phyloP scores from a whole-genome alignment of 2,113 vertebrate genomes.

The Panthera leo region DNA sequence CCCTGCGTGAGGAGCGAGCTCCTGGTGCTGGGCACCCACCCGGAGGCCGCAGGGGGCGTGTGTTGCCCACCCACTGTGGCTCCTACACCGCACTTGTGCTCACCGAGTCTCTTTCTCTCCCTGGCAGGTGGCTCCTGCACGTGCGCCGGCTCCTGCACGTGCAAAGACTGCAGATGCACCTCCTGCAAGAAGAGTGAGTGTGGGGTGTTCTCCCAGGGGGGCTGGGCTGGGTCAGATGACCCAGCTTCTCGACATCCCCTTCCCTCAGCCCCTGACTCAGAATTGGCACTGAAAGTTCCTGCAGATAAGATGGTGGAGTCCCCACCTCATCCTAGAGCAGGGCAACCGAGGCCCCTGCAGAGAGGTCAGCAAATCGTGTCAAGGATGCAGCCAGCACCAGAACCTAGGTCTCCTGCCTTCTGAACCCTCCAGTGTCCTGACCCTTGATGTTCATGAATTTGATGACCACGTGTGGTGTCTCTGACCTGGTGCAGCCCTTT shows the following conservation, averaged over 20 bases:
- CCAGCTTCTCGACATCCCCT: rapidly evolving
- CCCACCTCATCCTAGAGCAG: not conserved
- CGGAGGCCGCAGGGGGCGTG: not conserved
- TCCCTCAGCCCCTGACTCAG: not conserved
- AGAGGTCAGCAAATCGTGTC: not conserved
- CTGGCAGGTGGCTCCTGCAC: constrained; percentile 83
- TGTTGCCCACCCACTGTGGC: rapidly evolving
- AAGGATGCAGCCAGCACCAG: too few relatives aligned
- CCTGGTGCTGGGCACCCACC: rapidly evolving
- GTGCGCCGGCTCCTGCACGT: constrained; percentile 83
- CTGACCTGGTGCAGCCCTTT: not conserved
- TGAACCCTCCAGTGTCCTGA: not conserved
- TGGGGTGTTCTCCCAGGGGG: not conserved
- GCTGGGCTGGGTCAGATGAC: too few relatives aligned
- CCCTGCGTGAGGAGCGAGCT: rapidly evolving
- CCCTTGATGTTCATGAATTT: not conserved
- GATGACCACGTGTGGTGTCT: not conserved
- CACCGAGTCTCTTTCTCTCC: not conserved
- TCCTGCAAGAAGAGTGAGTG: constrained; percentile 88
- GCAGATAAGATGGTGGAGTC: not conserved
- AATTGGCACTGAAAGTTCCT: not conserved
- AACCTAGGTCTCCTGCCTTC: too few relatives aligned
- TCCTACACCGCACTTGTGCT: rapidly evolving
- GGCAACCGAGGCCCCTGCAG: not conserved
- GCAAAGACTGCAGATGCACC: constrained; percentile 86